Evolutionary conservation across 2,797 vertebrate species (phyloP), one percentile per base, ranked within the genome.

Genomic region (Eremophila alpestris): DNA sequence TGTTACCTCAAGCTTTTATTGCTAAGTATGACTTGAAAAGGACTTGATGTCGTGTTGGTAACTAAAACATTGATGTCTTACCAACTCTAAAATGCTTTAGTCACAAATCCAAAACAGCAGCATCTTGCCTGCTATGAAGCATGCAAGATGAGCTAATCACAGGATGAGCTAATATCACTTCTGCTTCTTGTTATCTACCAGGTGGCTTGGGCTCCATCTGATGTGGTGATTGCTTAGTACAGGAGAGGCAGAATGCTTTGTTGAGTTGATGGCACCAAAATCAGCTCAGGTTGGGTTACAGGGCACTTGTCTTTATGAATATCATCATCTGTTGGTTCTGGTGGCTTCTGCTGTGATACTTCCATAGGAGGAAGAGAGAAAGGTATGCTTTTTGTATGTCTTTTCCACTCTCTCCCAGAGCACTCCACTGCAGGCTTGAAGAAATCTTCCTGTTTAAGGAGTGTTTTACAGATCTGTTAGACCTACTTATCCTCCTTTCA

Each of bases 291-390:
- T 3, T 91, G 13, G 14, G 27, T 79, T 6, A 19, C 2, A 0
- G 21, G 26, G 3, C 12, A 3, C 23, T 55, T 60, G 5, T 9
- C 14, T 45, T 90, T 17, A 41, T 0, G 0, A 80, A 9, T 16
- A 17, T 46, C 4, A 11, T 79, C 13, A 34, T 45, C 45, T 45
- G 0, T 54, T 80, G 11, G 1, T 71, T 81, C 1, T 1, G 10
- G 41, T 87, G 36, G 14, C 48, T 63, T 69, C 38, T 79, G 34
- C 70, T 71, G 5, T 77, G 22, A 26, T 67, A 16, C 16, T 40
- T 83, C 5, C n/a, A n/a, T 40, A 10, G n/a, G 27, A 79, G 20
- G 41, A 59, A 52, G 8, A 41, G 5, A 87, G 29, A 29, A 74
- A 54, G 6, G 5, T 58, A 3, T 24, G 19, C 46, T 26, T 91